Base-by-base conservation (phyloP, 2,888 invertebrate genomes). In the Temnothorax unifasciatus region DNA sequence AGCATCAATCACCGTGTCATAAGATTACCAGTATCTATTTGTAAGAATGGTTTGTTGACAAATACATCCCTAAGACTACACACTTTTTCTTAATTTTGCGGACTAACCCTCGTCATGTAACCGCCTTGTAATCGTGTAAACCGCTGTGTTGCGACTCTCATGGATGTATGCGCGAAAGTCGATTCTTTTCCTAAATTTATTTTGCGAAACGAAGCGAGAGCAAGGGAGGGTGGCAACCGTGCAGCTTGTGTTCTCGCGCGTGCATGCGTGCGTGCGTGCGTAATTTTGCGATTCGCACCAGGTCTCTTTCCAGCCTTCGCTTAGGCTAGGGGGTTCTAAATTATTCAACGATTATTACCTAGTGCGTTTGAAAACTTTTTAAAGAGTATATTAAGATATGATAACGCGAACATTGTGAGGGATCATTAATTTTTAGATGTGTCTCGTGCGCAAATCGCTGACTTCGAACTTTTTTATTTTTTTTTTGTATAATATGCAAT, bases 1-100 rank as follows among this genome's bases (percentile, higher is more conserved):
- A 85, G 92, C 91, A 88, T 87, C 89, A 86, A 90, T 90, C 88
- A 90, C 84, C 86, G 84, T 89, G 88, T 89, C 86, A 83, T 87
- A 88, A 85, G 84, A 79, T 90, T 90, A 89, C 86, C 90, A 90
- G 77, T 90, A 90, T 90, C 85, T 81, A 73, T 81, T 79, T 84
- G 86, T 90, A 90, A 83, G 86, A 89, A 90, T 84, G 90, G 85
- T 91, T 90, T 88, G 91, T 91, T 86, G 86, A 5, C 88, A n/a
- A 89, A 85, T 87, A 89, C 41, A 34, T 83, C 87, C 84, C 34
- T 76, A 44, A 77, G 88, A 85, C 85, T 66, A 63, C 64, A 50
- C 21, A 41, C 9, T 41, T 77, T 77, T 34, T 38, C 13, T 25
- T 47, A 18, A 47, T 88, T 88, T 88, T 85, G 90, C 87, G 85